Evolutionary conservation across 2,113 vertebrate genomes (phyloP).

Genomic region (Gallinago media): DNA sequence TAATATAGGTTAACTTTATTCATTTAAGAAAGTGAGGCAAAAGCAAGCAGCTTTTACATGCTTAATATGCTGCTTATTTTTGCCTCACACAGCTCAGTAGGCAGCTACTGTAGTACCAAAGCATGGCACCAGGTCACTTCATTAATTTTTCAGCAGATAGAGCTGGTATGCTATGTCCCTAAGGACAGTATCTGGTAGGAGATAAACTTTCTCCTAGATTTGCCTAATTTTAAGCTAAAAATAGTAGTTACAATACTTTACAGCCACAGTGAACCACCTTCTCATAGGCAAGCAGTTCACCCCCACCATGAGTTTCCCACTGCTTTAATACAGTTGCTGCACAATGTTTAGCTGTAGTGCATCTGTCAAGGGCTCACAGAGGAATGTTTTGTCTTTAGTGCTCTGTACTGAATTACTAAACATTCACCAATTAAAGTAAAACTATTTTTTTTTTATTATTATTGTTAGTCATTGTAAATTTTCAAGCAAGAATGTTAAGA

Average conservation of each 20-base stretch:
- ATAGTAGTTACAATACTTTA: background rate
- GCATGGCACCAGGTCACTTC: background rate
- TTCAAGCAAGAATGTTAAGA: background rate
- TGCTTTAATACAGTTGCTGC: background rate
- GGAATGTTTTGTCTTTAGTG: background rate
- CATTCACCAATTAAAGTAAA: background rate
- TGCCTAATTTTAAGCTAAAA: background rate
- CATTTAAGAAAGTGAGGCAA: background rate
- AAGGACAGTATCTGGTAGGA: rapidly evolving
- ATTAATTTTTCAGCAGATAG: background rate
- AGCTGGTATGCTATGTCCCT: background rate
- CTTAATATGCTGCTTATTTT: background rate
- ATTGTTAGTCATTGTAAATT: background rate
- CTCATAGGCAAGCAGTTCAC: background rate
- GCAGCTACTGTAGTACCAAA: background rate
- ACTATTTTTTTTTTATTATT: background rate
- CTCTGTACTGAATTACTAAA: background rate
- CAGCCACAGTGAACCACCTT: background rate
- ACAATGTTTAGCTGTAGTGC: background rate
- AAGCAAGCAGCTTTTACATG: background rate
- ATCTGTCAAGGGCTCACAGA: background rate
- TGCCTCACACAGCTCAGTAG: background rate
- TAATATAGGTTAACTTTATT: background rate
- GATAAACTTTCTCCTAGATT: background rate
- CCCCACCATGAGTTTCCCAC: background rate